Base-by-base conservation (phyloP, 2,113 vertebrate genomes). In the Anser cygnoides region DNA sequence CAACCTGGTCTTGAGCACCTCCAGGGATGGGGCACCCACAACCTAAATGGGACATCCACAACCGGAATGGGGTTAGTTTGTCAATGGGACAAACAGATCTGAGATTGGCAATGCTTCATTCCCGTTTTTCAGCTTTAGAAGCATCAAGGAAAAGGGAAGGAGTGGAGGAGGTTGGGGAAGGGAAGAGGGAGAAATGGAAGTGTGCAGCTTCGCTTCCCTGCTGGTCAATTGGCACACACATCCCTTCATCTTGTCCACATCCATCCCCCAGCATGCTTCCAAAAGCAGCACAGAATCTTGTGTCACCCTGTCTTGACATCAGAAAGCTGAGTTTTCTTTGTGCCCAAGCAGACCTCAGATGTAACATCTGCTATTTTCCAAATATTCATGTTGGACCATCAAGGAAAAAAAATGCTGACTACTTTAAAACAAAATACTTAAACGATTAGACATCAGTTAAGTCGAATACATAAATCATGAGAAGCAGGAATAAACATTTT, bases 121-220 rank as follows among this genome's bases (percentile, higher is more conserved):
- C n/a, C 22, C 13, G 5, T 26, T 84, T 73, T 72, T 75, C 62
- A 75, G 17, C 17, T 37, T 13, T 3, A 68, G 43, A 75, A 63
- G 15, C 28, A 37, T 74, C 57, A 78, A n/a, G 39, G 39, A 33
- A 78, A 72, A 85, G 4, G 8, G 20, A 2, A 23, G 79, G 72
- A 58, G 19, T 3, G 7, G 71, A 87, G 21, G 4, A 92, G 3
- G 8, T 8, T 2, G 3, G 3, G 55, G 19, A 28, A 76, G 28
- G 66, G 25, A 85, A 63, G 50, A 74, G 5, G 23, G n/a, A 62
- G 46, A 59, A 65, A 65, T 62, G 15, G 19, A 20, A 85, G 59
- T 1, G 55, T 21, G 1, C 0, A 0, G 21, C 23, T 54, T 37
- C 28, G n/a, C 28, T 35, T 68, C 19, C 39, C 49, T 9, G 3